Evolutionary conservation across 2,113 vertebrate genomes (phyloP), one percentile per base, ranked within the genome.

Genomic region (Xyliphius kryptos): DNA sequence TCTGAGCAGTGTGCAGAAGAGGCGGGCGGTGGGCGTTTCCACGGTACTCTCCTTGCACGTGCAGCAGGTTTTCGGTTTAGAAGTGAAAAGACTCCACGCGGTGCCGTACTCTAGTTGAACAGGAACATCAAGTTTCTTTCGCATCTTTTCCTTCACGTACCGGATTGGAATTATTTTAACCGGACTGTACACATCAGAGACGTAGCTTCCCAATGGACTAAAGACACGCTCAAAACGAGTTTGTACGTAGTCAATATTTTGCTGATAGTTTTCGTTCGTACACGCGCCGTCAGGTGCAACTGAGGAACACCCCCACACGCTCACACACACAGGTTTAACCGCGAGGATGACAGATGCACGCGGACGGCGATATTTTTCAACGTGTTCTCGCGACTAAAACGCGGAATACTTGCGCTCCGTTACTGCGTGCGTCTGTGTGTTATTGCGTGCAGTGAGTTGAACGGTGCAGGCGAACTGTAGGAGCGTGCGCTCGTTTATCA

Each of bases 311-410:
- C 48, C 80, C 17, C 40, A 22, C 56, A 11, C 50, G 37, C 62
- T 14, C 50, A 20, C 41, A 13, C 21, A 32, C 57, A 6, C 36
- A 19, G n/a, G 8, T 60, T 65, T 1, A 46, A 16, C 56, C 57
- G 48, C 70, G 71, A 77, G 64, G 65, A 68, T 79, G 77, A 79
- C 71, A 70, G 69, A 79, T 70, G 73, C 69, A 43, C 75, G 69
- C 72, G 61, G 59, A 57, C 63, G 51, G 49, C 37, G 44, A 55
- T 44, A 58, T 48, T 63, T 26, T 44, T 44, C 40, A 11, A 17
- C 56, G 40, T 58, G 19, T 43, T 37, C 56, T 58, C 56, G 38
- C 19, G 37, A 41, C 17, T 21, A 16, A 41, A 21, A 21, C 7
- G 16, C 54, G 54, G 37, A 56, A 56, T 41, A 16, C 37, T 41